Percentiles rank a stretch among this genome's conserved stretches.
Evolutionary conservation across 1,140 invertebrate species (phyloP).

Genomic region (Schlechtendalia chinensis): DNA sequence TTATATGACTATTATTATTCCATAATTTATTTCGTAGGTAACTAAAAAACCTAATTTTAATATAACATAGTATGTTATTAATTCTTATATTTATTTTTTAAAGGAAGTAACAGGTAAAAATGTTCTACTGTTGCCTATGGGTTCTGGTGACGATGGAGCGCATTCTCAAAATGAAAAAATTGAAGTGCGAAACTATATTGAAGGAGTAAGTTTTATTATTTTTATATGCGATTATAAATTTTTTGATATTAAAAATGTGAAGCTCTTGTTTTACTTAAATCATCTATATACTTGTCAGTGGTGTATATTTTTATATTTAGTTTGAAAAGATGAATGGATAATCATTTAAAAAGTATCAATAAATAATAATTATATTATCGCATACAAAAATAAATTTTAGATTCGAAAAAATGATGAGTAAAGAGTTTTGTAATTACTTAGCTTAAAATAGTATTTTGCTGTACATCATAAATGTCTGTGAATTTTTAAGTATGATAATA

Average conservation of each 20-base stretch:
- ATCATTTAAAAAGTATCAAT: too few species aligned
- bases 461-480: too few species aligned
- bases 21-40: not conserved
- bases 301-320: not conserved
- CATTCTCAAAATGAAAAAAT: slow-evolving; percentile 99
- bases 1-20: not conserved
- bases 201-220: slow-evolving; percentile 74
- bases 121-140: slow-evolving; percentile 87
- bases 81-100: slow-evolving; percentile 56
- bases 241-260: too few species aligned
- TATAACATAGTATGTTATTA: not conserved
- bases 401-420: too few species aligned
- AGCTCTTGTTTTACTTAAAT: not conserved
- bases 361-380: too few species aligned
- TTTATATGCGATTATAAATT: not conserved
- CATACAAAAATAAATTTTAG: too few species aligned
- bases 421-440: too few species aligned
- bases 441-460: too few species aligned
- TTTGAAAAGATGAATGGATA: not conserved
- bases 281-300: not conserved
- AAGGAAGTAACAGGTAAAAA: slow-evolving; percentile 89
- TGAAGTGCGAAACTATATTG: slow-evolving; percentile 87
- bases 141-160: slow-evolving; percentile 91
- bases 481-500: too few species aligned
- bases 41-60: not conserved